These are phyloP conservation scores for Ectemnius lituratus DNA, from an alignment of 2,888 invertebrate species.

Conservation along the genomic window DNA sequence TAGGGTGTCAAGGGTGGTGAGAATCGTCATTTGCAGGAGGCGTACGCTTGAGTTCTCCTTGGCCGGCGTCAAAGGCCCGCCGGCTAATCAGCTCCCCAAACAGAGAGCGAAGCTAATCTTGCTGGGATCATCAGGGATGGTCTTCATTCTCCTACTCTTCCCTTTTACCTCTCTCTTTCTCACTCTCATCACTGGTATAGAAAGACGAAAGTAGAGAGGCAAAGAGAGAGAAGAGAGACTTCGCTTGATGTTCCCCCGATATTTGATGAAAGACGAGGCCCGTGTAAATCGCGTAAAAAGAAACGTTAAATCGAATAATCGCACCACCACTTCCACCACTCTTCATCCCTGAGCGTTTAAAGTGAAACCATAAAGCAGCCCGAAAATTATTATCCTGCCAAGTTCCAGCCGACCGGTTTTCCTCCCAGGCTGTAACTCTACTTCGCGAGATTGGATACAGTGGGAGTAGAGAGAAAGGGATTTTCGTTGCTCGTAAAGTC, in stretches of 20 bases:
- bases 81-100: conserved; percentile 64
- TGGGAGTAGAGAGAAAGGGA: conserved; percentile 43
- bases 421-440: not conserved
- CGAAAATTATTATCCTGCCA: conserved; percentile 24
- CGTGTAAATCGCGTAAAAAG: conserved; percentile 34
- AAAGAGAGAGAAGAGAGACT: conserved; percentile 16
- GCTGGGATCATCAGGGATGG: conserved; percentile 55
- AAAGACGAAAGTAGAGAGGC: conserved; percentile 35
- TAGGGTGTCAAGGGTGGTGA: conserved; percentile 28
- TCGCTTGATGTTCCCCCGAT: conserved; percentile 45
- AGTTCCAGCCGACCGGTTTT: not conserved
- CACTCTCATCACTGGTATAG: not conserved
- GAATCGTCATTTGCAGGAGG: conserved; percentile 54
- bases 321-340: not conserved
- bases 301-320: conserved; percentile 8
- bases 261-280: conserved; percentile 29
- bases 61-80: conserved; percentile 52
- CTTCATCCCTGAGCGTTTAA: not conserved
- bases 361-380: not conserved
- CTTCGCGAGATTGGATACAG: conserved; percentile 16
- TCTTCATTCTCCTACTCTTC: not conserved
- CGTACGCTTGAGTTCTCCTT: conserved; percentile 8
- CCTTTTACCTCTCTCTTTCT: not conserved
- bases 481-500: conserved; percentile 43
- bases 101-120: conserved; percentile 60